Evolutionary conservation across 2,888 invertebrate species (phyloP).

Genomic region (Chaitophorus viminalis): DNA sequence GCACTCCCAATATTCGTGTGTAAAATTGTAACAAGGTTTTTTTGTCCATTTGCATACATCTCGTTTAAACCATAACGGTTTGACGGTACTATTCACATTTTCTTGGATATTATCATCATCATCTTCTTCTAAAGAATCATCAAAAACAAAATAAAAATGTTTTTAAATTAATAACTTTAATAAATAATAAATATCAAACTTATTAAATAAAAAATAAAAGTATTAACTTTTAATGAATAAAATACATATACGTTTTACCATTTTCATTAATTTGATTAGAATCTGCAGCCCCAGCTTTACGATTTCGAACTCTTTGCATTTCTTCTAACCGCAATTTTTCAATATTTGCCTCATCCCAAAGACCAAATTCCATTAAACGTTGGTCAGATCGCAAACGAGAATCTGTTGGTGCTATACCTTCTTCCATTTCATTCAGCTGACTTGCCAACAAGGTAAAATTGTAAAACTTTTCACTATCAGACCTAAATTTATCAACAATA

Average conservation of each 20-base stretch:
- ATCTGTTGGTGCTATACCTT: constrained; percentile 94
- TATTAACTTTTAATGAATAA: background rate
- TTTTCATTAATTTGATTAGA: constrained; percentile 71
- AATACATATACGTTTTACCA: background rate
- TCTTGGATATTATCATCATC: constrained; percentile 68
- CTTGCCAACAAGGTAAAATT: constrained; percentile 94
- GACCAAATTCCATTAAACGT: constrained; percentile 94
- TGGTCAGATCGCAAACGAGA: constrained; percentile 94
- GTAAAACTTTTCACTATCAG: constrained; percentile 81
- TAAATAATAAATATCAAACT: background rate
- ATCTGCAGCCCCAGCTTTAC: constrained; percentile 73
- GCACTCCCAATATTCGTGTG: constrained; percentile 91
- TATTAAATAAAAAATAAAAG: background rate
- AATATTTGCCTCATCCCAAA: constrained; percentile 89
- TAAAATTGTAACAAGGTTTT: constrained; percentile 80
- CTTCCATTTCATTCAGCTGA: constrained; percentile 95
- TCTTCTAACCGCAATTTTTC: constrained; percentile 91
- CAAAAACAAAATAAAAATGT: constrained; percentile 1
- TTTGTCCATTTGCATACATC: constrained; percentile 75
- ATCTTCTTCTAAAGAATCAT: constrained; percentile 55
- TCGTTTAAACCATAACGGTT: constrained; percentile 91
- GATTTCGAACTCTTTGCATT: constrained; percentile 78
- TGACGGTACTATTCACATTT: constrained; percentile 77
- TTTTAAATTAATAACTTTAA: background rate
- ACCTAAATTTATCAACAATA: constrained; percentile 67